Evolutionary conservation across 2,797 vertebrate species (phyloP), one percentile per base, ranked within the genome.

Genomic region (Eulemur albifrons): DNA sequence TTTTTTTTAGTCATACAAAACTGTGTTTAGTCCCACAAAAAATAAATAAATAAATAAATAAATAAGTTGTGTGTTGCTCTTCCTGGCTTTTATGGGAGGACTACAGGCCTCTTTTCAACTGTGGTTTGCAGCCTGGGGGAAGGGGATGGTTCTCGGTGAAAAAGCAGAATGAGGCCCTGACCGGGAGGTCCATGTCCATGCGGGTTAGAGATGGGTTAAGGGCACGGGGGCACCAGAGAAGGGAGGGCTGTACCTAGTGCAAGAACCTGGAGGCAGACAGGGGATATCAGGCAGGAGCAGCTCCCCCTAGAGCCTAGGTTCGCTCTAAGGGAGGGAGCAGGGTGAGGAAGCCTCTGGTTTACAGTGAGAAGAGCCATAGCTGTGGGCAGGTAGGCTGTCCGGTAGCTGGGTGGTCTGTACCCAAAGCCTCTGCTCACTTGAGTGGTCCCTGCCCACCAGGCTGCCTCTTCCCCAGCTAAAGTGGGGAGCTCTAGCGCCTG

Each of bases 341-440:
- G 83, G 12, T 0, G 88, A 85, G 18, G 92, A 73, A 35, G 88
- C 67, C 38, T 97, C 96, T 0, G 73, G 94, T 70, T 96, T 95
- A 59, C 72, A 96, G 14, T 96, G 95, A 25, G 96, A 95, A 96
- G 96, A 93, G 94, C 97, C 97, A 97, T 75, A 77, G 92, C 57
- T 59, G 57, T 25, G 9, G 23, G 23, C 57, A 59, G 57, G 57
- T 25, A 59, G 57, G 57, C 57, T 59, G 57, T 59, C 10, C 0
- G 23, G 57, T 59, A 25, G 54, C 23, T 54, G 54, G 8, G 54
- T 4, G 23, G 54, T 57, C 23, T 59, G 57, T 59, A 59, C 57
- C 23, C 57, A 59, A 59, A 59, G 57, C 57, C 57, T 59, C 57
- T 59, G 10, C 23, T 59, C 10, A 25, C 23, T 59, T 59, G 57